These are phyloP conservation scores for Philopotamus ludificatus DNA, from an alignment of 1,140 invertebrate species.

Conservation along the genomic window DNA sequence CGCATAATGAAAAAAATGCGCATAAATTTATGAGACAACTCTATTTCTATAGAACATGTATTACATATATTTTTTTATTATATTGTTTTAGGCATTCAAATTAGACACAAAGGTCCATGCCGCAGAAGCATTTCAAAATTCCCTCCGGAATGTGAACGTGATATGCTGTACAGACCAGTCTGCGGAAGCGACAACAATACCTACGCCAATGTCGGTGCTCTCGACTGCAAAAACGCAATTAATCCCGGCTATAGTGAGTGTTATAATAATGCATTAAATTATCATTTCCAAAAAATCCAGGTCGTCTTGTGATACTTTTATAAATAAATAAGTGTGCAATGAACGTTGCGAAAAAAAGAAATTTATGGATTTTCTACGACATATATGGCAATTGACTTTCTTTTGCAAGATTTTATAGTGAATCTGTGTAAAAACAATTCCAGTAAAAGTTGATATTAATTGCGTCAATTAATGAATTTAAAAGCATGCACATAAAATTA, in stretches of 20 bases:
- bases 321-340: too few species aligned
- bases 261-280: too few species aligned
- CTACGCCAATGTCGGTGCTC: constrained; percentile 44
- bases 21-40: background rate
- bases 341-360: too few species aligned
- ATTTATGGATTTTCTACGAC: too few species aligned
- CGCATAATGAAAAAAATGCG: background rate
- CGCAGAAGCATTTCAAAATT: constrained; percentile 9
- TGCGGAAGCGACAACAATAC: constrained; percentile 45
- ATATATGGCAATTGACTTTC: too few species aligned
- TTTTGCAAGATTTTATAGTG: too few species aligned
- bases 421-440: too few species aligned
- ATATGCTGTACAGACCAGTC: constrained; percentile 44
- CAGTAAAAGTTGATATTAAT: too few species aligned
- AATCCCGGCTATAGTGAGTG: constrained; percentile 35
- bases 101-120: constrained; percentile 40
- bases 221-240: constrained; percentile 43
- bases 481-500: too few species aligned
- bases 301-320: too few species aligned
- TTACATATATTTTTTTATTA: constrained; percentile 14
- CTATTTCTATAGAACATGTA: background rate
- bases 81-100: constrained; percentile 24
- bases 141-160: constrained; percentile 31
- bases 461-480: too few species aligned
- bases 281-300: too few species aligned